Evolutionary conservation across 2,797 vertebrate species (phyloP), one percentile per base, ranked within the genome.

Genomic region (Gouania willdenowi): DNA sequence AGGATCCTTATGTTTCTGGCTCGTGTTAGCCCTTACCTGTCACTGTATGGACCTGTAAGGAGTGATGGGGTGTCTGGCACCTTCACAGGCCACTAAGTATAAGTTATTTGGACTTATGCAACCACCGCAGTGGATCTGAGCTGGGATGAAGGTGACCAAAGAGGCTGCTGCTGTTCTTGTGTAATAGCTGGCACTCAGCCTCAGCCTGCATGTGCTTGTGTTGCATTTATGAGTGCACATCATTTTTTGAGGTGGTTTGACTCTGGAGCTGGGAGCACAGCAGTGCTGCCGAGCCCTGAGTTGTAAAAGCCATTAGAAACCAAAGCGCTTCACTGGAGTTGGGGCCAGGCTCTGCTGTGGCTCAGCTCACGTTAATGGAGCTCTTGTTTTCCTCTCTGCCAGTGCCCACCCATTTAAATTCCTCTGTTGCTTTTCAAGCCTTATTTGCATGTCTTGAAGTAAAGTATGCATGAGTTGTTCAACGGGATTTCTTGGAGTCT

Each of bases 161-260:
- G n/a, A n/a, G 1, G 36, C 20, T 22, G 27, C 19, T 30, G 27
- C 34, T 26, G 31, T 17, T 22, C 10, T 66, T 78, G 28, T 24
- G 19, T 64, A 65, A 65, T 57, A 19, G 34, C 63, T 25, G 37
- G n/a, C 40, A 11, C 13, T 19, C 18, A 17, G 26, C 24, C 13
- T n/a, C n/a, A n/a, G n/a, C n/a, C n/a, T n/a, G 23, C 53, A 9
- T 41, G 26, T 22, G 7, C n/a, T n/a, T 40, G 29, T 46, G 62
- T 60, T 50, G 50, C 37, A 46, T 67, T 70, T 44, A 43, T 50
- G 32, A 49, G 45, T 35, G 43, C 34, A 55, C 15, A 3, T 34
- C 26, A n/a, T n/a, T 31, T 67, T 65, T 47, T 17, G 10, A 36
- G 16, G 5, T 12, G 1, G 15, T 27, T 35, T 26, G 50, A 20